These are phyloP conservation scores for Drosophila ficusphila DNA, from an alignment of 1,140 invertebrate species.

Conservation along the genomic window DNA sequence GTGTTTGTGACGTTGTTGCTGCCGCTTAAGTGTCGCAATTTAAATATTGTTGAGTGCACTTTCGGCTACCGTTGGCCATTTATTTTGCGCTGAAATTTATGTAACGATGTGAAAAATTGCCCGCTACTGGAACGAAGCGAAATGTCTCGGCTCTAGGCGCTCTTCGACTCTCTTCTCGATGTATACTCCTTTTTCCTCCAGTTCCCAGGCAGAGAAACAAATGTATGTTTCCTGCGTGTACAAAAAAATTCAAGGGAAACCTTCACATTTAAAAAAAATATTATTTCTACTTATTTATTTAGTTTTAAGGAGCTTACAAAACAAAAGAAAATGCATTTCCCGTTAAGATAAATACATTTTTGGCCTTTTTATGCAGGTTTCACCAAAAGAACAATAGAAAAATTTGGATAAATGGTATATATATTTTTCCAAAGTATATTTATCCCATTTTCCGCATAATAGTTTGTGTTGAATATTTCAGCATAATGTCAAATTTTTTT, in stretches of 20 bases:
- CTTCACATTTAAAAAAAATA: too few relatives aligned
- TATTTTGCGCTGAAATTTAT: conserved; percentile 80
- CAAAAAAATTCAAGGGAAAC: background rate
- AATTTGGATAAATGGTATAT: too few relatives aligned
- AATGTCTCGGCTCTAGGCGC: conserved; percentile 25
- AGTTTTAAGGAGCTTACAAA: too few relatives aligned
- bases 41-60: conserved; percentile 81
- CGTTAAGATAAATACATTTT: too few relatives aligned
- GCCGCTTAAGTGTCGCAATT: conserved; percentile 78
- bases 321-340: too few relatives aligned
- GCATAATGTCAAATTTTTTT: too few relatives aligned
- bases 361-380: too few relatives aligned
- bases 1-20: conserved; percentile 13
- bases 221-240: background rate
- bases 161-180: background rate
- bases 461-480: too few relatives aligned
- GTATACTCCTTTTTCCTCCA: background rate
- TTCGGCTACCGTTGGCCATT: conserved; percentile 79
- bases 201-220: background rate
- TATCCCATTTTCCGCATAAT: too few relatives aligned
- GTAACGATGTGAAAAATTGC: conserved; percentile 81
- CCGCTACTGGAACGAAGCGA: conserved; percentile 56
- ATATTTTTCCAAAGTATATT: too few relatives aligned
- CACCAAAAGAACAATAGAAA: too few relatives aligned
- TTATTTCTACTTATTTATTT: too few relatives aligned